These are phyloP conservation scores for Cyprinodon variegatus DNA, from an alignment of 2,113 vertebrate genomes.

Conservation along the genomic window DNA sequence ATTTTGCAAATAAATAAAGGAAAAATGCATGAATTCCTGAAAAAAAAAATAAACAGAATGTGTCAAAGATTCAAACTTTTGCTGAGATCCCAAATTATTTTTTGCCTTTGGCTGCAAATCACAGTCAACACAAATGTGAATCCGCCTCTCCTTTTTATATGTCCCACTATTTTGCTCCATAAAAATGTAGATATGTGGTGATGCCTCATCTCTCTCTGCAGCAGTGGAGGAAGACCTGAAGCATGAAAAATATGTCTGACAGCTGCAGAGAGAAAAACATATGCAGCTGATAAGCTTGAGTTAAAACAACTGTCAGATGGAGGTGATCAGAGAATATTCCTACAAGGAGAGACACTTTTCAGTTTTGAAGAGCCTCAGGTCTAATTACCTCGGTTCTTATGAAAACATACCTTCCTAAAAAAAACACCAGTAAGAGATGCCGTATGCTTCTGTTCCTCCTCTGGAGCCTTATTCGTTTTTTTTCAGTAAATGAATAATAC, in stretches of 20 bases:
- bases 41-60: slow-evolving; percentile 8
- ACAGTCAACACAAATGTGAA: not conserved
- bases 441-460: slow-evolving; percentile 7
- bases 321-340: slow-evolving; percentile 38
- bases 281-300: slow-evolving; percentile 57
- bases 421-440: slow-evolving; percentile 14
- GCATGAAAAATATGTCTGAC: slow-evolving; percentile 50
- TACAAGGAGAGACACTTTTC: slow-evolving; percentile 36
- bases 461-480: not conserved
- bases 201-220: slow-evolving; percentile 14
- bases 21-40: slow-evolving; percentile 15
- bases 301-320: slow-evolving; percentile 57
- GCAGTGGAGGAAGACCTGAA: slow-evolving; percentile 6
- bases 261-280: slow-evolving; percentile 46
- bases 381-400: slow-evolving; percentile 27
- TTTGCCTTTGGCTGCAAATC: too few species aligned
- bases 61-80: slow-evolving; percentile 5
- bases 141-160: not conserved
- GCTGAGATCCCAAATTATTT: not conserved
- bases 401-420: not conserved
- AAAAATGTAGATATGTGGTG: slow-evolving; percentile 19
- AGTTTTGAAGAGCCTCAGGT: slow-evolving; percentile 26
- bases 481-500: slow-evolving; percentile 3
- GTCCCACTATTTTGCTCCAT: not conserved
- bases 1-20: slow-evolving; percentile 16